Evolutionary conservation across 2,888 invertebrate genomes (phyloP).

Genomic region (Coelinius sp.): DNA sequence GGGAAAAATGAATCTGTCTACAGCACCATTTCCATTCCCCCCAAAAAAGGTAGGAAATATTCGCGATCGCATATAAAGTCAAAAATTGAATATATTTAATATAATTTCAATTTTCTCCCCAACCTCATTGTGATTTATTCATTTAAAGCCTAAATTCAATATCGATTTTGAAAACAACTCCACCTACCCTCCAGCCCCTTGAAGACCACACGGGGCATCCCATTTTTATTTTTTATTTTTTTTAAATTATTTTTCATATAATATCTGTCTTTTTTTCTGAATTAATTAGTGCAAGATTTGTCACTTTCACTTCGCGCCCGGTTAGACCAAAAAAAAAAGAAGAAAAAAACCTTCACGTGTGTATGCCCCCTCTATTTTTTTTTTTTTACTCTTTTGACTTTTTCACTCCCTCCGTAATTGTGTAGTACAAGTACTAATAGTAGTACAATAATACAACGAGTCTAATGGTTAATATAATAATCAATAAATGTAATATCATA

Average conservation of each 20-base stretch:
- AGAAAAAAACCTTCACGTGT: constrained; percentile 5
- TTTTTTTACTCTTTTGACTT: constrained; percentile 11
- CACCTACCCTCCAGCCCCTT: constrained; percentile 33
- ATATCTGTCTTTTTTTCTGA: constrained; percentile 28
- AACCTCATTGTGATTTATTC: background rate
- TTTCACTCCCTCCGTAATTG: constrained; percentile 38
- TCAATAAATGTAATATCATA: constrained; percentile 64
- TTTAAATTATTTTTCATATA: constrained; percentile 28
- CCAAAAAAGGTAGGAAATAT: constrained; percentile 50
- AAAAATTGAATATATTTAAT: constrained; percentile 37
- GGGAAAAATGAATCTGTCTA: constrained; percentile 52
- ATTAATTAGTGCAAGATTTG: constrained; percentile 30
- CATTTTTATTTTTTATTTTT: no score
- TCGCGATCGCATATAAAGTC: constrained; percentile 42
- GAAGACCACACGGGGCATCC: constrained; percentile 35
- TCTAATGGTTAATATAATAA: constrained; percentile 64
- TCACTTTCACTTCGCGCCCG: constrained; percentile 30
- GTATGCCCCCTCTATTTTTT: constrained; percentile 29
- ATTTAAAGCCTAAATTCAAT: background rate
- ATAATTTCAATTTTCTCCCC: constrained; percentile 31
- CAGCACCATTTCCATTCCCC: constrained; percentile 59
- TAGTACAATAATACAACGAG: constrained; percentile 62
- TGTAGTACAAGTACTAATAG: constrained; percentile 50
- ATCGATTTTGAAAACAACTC: constrained; percentile 24
- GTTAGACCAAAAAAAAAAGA: constrained; percentile 17